Conservation (phyloP, 2,797 vertebrate genomes). For the Acrossocheilus wenchowensis region DNA sequence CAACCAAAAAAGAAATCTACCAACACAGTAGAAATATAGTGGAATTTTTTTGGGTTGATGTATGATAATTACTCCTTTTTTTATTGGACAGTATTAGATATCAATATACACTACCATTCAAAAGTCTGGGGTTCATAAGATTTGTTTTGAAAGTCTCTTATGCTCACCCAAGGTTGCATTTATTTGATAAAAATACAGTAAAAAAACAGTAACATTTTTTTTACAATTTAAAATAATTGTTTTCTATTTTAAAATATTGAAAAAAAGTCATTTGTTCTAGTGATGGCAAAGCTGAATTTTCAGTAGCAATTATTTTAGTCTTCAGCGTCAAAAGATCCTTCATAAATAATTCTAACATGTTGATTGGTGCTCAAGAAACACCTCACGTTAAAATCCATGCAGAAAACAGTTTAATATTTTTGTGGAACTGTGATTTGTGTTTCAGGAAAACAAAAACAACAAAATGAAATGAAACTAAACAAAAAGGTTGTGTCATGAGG, state of each 20-base stretch:
- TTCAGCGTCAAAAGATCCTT: background rate
- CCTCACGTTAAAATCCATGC: background rate
- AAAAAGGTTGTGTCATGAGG: background rate
- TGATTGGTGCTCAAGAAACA: too few relatives aligned
- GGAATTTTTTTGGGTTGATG: too few relatives aligned
- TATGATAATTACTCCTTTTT: too few relatives aligned
- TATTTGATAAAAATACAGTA: background rate
- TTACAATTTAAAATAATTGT: background rate
- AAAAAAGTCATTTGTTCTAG: too few relatives aligned
- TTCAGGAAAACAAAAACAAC: background rate
- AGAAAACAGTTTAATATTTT: background rate
- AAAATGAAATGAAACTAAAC: background rate
- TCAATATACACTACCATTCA: background rate
- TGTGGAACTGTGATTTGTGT: background rate
- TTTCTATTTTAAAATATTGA: background rate
- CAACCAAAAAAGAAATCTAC: too few relatives aligned
- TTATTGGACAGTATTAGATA: background rate
- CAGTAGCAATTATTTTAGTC: too few relatives aligned
- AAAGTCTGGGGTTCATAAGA: background rate
- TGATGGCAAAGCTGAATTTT: too few relatives aligned
- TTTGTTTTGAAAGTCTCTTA: background rate
- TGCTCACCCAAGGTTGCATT: background rate
- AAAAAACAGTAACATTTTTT: background rate
- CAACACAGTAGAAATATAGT: too few relatives aligned
- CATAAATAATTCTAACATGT: background rate